These are phyloP conservation scores for Coregonus clupeaformis DNA, from an alignment of 2,113 vertebrate genomes.

Conservation along the genomic window DNA sequence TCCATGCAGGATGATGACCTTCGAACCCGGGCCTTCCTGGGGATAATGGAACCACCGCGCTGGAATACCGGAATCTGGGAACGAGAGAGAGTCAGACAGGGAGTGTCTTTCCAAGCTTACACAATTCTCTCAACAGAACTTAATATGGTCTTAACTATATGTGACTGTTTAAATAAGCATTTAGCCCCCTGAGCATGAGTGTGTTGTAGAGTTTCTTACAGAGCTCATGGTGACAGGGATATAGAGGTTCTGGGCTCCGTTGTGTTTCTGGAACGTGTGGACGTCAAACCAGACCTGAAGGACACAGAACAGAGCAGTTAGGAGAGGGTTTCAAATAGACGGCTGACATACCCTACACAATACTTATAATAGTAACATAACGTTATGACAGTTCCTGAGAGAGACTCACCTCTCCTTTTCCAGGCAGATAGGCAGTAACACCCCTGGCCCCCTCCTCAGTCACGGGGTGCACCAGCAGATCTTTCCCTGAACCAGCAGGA, in stretches of 20 bases:
- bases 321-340: background rate
- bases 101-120: background rate
- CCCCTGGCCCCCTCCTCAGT: constrained; percentile 82
- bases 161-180: no score
- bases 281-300: constrained; percentile 86
- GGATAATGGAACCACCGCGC: constrained; percentile 84
- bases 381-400: no score
- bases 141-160: no score
- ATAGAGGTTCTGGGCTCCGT: constrained; percentile 82
- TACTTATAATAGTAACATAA: no score
- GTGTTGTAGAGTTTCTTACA: constrained; percentile 46
- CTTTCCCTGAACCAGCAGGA: constrained; percentile 69
- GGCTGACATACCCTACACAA: background rate
- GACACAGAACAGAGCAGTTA: background rate
- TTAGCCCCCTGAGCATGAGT: background rate
- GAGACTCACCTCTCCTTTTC: constrained; percentile 79
- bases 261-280: constrained; percentile 82
- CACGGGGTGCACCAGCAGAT: constrained; percentile 86
- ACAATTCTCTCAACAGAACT: no score
- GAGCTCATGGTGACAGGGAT: constrained; percentile 81
- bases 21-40: constrained; percentile 82
- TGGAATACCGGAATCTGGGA: constrained; percentile 87
- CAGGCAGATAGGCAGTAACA: constrained; percentile 85
- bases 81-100: background rate
- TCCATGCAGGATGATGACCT: constrained; percentile 86